Evolutionary conservation across 2,888 invertebrate species (phyloP), one percentile per base, ranked within the genome.

Genomic region (Charanyca ferruginea): DNA sequence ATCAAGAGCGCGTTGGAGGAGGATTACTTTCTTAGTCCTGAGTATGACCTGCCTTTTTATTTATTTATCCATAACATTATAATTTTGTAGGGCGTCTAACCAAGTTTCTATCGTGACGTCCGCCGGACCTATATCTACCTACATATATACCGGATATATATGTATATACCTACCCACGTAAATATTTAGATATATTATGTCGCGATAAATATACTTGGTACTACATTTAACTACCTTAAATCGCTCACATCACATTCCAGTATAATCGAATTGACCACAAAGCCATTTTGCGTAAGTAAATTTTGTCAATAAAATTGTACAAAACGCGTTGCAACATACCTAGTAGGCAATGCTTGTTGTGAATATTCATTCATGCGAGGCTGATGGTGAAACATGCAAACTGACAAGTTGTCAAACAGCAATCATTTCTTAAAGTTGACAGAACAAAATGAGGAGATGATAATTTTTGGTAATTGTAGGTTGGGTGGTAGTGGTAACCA

Each of bases 1-100:
- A 94, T 96, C 65, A 96, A 96, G 80, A 94, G 95, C 44, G 93
- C 95, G 1, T 83, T 96, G 0, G 96, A 96, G 80, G 96, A 96
- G 76, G 95, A 95, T 64, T 95, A 94, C 66, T 96, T 95, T 66
- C 87, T 95, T n/a, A 94, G 92, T 76, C 95, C 96, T 3, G 95
- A 95, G 96, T 96, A 86, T 89, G 89, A 58, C 32, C 13, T 16
- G 16, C 16, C 5, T 38, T 38, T 38, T 38, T 16, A 38, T 1
- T 28, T 28, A 28, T 5, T 8, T 38, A 3, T 35, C 2, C 11
- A 35, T 11, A 3, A 1, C 11, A 35, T 35, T 11, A 28, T 28
- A 35, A 28, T 28, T 28, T 28, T 28, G 28, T 28, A 28, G 28
- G n/a, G n/a, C n/a, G n/a, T n/a, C n/a, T n/a, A n/a, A n/a, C n/a